Percentiles rank a stretch among this genome's conserved stretches.
phyloP scores from a whole-genome alignment of 1,140 invertebrate species.

The Drosophila serrata region DNA sequence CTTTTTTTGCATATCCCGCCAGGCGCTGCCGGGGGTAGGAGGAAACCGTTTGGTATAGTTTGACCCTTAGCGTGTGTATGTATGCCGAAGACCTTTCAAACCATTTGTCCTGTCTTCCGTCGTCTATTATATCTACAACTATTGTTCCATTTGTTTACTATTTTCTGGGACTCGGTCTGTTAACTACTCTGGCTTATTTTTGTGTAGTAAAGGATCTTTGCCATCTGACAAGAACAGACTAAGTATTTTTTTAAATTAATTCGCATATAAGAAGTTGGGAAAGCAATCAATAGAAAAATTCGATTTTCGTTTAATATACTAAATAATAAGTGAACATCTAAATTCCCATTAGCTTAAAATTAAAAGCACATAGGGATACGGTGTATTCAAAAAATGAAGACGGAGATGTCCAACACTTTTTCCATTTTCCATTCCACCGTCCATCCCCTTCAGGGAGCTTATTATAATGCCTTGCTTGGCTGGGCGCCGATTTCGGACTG shows the following conservation, averaged over 20 bases:
- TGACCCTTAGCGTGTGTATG: constrained; percentile 4
- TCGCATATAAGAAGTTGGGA: too few relatives aligned
- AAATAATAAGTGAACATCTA: too few relatives aligned
- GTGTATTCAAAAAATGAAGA: constrained; percentile 30
- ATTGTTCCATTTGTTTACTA: constrained; percentile 34
- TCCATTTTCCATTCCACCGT: constrained; percentile 2
- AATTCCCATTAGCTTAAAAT: constrained; percentile 48
- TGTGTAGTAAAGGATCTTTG: too few relatives aligned
- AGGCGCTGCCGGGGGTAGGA: constrained; percentile 44
- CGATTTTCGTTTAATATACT: too few relatives aligned
- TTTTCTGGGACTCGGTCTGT: neutral
- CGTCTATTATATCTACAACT: neutral
- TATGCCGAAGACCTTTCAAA: neutral
- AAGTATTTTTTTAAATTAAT: too few relatives aligned
- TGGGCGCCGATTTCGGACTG: constrained; percentile 36
- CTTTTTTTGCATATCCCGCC: constrained; percentile 44
- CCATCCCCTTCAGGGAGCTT: constrained; percentile 75
- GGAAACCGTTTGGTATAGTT: neutral
- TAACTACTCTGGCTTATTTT: neutral
- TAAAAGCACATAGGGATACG: constrained; percentile 63
- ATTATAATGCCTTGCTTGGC: constrained; percentile 68
- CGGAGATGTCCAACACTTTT: constrained; percentile 23
- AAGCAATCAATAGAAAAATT: too few relatives aligned
- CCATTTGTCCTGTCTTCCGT: constrained; percentile 5
- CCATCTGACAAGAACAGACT: too few relatives aligned